Percentiles rank a stretch among this genome's conserved stretches.
These are phyloP conservation scores for Scaptomyza tumidula DNA, from an alignment of 2,888 invertebrate genomes.

Conservation along the genomic window DNA sequence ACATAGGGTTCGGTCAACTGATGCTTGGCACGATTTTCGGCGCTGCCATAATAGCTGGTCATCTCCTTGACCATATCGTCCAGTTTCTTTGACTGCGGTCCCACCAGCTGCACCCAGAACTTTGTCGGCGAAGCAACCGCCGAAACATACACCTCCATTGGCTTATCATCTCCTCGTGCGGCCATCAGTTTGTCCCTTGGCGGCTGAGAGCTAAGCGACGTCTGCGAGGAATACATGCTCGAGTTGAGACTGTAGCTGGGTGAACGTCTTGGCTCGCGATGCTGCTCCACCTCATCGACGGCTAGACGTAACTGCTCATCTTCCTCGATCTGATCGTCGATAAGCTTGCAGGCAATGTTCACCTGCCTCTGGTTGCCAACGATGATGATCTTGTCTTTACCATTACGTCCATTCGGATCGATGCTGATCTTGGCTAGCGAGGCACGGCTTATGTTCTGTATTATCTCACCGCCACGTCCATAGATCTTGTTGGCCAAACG, in stretches of 20 bases:
- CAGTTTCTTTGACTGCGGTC: constrained; percentile 90
- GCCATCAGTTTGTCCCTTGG: constrained; percentile 82
- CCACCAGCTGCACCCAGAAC: constrained; percentile 95
- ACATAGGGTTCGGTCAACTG: constrained; percentile 86
- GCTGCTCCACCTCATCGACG: constrained; percentile 83
- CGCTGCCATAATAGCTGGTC: constrained; percentile 91
- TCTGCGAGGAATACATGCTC: constrained; percentile 83
- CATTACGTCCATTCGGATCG: constrained; percentile 84
- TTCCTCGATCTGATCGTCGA: constrained; percentile 89
- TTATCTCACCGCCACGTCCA: constrained; percentile 89
- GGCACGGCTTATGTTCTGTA: constrained; percentile 89
- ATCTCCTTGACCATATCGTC: constrained; percentile 92
- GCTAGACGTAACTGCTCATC: constrained; percentile 85
- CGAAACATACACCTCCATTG: constrained; percentile 94
- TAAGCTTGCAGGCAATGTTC: constrained; percentile 88
- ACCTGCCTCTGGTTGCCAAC: constrained; percentile 88
- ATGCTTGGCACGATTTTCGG: constrained; percentile 88
- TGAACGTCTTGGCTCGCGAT: constrained; percentile 86
- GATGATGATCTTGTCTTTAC: constrained; percentile 84
- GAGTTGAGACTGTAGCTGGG: constrained; percentile 80
- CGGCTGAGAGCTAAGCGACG: constrained; percentile 81
- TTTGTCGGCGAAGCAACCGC: constrained; percentile 91
- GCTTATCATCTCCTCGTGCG: constrained; percentile 85
- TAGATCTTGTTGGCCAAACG: constrained; percentile 90
- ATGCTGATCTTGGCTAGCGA: constrained; percentile 90